Percentiles rank a stretch among this genome's conserved stretches.
Conservation (phyloP, 2,888 invertebrate species). For the Imbricaverruca yamaguchii region DNA sequence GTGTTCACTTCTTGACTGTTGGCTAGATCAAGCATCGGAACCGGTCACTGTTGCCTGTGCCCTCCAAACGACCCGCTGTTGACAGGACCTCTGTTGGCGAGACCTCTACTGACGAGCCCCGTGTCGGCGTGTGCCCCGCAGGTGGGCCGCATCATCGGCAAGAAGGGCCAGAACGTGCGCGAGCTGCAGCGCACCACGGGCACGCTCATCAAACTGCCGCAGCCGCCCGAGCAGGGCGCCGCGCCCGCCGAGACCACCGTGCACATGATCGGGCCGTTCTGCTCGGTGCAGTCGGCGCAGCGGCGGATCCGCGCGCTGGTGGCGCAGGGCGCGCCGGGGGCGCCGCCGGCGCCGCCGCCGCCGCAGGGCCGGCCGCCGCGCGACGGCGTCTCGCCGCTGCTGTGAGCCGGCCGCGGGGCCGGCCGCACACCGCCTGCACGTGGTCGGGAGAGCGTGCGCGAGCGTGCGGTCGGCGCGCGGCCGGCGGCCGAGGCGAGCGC, state of each 20-base stretch:
- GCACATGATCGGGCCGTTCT: constrained; percentile 90
- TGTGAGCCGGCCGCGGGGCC: background rate
- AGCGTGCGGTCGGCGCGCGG: background rate
- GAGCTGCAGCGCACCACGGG: constrained; percentile 95
- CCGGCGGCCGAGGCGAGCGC: background rate
- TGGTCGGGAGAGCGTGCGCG: background rate
- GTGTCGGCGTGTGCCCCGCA: constrained; percentile 53
- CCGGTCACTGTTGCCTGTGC: too few species aligned
- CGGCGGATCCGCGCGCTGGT: constrained; percentile 81
- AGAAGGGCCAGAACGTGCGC: constrained; percentile 90
- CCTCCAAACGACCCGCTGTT: too few species aligned
- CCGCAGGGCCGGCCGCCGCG: background rate
- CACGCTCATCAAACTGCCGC: constrained; percentile 81
- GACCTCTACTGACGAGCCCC: constrained; percentile 68
- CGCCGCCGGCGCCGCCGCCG: constrained; percentile 46
- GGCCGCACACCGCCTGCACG: background rate
- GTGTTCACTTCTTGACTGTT: too few species aligned
- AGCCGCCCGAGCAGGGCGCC: constrained; percentile 28
- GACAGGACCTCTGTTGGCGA: constrained; percentile 39
- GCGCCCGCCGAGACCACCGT: constrained; percentile 79
- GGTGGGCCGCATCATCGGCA: constrained; percentile 95
- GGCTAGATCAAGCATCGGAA: too few species aligned
- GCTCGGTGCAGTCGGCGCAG: constrained; percentile 90
- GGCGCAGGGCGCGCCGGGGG: constrained; percentile 34
- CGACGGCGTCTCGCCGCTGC: background rate